Evolutionary conservation across 1,140 invertebrate genomes (phyloP), one percentile per base, ranked within the genome.

Genomic region (Eriosoma lanigerum): DNA sequence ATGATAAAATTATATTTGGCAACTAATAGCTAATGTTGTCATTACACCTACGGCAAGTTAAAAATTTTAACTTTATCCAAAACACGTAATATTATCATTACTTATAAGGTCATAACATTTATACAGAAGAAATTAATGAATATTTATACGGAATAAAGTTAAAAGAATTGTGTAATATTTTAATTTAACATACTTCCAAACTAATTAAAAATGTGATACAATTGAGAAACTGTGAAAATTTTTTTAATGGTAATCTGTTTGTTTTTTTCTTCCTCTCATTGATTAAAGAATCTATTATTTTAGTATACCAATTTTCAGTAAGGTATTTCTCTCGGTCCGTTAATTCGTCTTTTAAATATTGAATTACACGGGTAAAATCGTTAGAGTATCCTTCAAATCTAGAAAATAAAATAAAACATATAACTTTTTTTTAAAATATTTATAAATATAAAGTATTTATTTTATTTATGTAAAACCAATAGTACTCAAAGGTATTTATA

Each of bases 271-370:
- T 19, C 1, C n/a, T n/a, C n/a, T n/a, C n/a, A n/a, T 26, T 21
- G 12, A 0, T 17, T 48, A 62, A 48, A 24, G 19, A 29, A 0
- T 6, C 6, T 10, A 13, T 12, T 1, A 78, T 10, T 19, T 78
- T 17, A 10, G 10, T 13, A 29, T 78, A 78, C 75, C 75, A 78
- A n/a, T 60, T 19, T 5, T n/a, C 24, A 46, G 24, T 10, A 0
- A 78, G 15, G 38, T 17, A 12, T 17, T 5, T n/a, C 3, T 60
- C 24, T 2, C 5, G 21, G 48, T n/a, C 10, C 19, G 19, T 38
- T 8, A 21, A 86, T 81, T 70, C 86, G 84, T 19, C 86, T 87
- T 44, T 1, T 46, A 56, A 58, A 5, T 9, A 26, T 15, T 1
- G 10, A 21, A 81, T 38, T 17, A 72, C 24, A 4, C 73, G 24